phyloP scores from a whole-genome alignment of 2,113 vertebrate species.

The Mobula hypostoma region DNA sequence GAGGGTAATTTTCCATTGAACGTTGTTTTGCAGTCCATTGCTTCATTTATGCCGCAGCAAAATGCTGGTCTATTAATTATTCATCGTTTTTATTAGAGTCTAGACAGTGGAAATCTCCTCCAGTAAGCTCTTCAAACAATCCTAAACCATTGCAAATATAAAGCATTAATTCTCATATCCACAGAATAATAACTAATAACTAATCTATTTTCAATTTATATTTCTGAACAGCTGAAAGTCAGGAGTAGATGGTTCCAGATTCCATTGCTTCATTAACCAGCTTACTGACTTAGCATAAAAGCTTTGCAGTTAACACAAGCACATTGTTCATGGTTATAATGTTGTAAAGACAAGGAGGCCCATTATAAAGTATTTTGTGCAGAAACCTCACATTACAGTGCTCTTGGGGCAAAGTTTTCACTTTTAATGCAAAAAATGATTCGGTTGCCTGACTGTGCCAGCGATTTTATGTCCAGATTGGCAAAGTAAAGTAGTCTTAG shows the following conservation, averaged over 20 bases:
- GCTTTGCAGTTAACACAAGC: constrained; percentile 12
- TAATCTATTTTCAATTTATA: constrained; percentile 15
- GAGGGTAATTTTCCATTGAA: not conserved
- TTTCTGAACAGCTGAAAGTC: not conserved
- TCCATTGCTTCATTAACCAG: constrained; percentile 10
- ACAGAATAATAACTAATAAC: constrained; percentile 26
- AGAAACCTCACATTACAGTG: not conserved
- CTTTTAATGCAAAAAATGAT: not conserved
- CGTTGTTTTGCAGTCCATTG: not conserved
- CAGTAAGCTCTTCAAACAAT: constrained; percentile 18
- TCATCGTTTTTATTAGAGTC: constrained; percentile 29
- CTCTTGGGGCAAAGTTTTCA: not conserved
- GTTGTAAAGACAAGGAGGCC: not conserved
- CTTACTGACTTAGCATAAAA: constrained; percentile 10
- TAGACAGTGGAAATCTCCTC: not conserved
- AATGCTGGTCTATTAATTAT: constrained; percentile 9
- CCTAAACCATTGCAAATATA: not conserved
- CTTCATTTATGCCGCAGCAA: constrained; percentile 17
- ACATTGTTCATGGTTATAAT: not conserved
- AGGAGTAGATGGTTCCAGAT: not conserved
- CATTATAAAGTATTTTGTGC: not conserved
- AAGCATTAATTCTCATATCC: not conserved
- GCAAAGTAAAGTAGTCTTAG: not conserved
- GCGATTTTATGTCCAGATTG: not conserved
- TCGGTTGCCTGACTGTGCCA: not conserved